Evolutionary conservation across 2,888 invertebrate species (phyloP), one percentile per base, ranked within the genome.

Genomic region (Epistrophe grossulariae): DNA sequence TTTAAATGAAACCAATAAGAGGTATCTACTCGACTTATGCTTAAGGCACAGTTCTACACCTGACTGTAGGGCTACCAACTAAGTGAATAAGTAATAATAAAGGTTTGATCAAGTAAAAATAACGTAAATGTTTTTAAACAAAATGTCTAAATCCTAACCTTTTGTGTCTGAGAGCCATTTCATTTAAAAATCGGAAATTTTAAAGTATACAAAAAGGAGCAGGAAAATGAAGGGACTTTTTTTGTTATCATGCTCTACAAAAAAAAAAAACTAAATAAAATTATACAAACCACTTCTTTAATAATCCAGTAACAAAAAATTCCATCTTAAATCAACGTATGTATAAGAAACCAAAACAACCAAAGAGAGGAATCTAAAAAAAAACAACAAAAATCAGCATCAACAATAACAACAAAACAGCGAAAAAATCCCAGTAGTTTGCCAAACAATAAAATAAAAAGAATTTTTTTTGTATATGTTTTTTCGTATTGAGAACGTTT

Each of bases 401-500:
- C 38, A 60, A 45, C 35, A 66, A 68, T 45, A 60, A 73, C 74
- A 77, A 15, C 50, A 66, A 70, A 55, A 40, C 59, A 70, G 13
- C 55, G 35, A 59, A 70, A 68, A 35, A 62, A 73, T 35, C 78
- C 57, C 17, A 28, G 35, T 28, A n/a, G n/a, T n/a, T n/a, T 6
- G 4, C 4, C 28, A 43, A 60, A 52, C 31, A 78, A 72, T 11
- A 38, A 85, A 81, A 81, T 64, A 60, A 82, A 79, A 85, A 85
- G 71, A 84, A 77, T 74, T 59, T 38, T 38, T 70, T 81, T 74
- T 66, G n/a, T n/a, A 13, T 70, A 59, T 74, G 57, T 74, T 85
- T 85, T 78, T 77, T 73, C 76, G 31, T 78, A 71, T 57, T 71
- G 45, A 72, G 71, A 76, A 73, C 66, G 71, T 43, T 77, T 77